Evolutionary conservation across 2,888 invertebrate genomes (phyloP).

Genomic region (Tetranychus truncatus): DNA sequence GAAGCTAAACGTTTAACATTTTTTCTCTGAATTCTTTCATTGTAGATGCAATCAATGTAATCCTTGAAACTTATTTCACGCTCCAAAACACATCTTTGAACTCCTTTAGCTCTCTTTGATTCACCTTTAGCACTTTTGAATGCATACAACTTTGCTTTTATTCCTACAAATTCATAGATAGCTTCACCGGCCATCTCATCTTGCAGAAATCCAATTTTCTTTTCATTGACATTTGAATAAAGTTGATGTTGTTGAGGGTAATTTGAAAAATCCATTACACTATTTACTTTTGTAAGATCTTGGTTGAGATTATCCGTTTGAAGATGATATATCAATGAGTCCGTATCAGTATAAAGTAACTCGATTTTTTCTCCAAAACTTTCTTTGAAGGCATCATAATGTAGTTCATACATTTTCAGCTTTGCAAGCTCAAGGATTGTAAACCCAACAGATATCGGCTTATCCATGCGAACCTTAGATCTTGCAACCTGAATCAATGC

Average conservation of each 20-base stretch:
- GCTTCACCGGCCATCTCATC: conserved; percentile 28
- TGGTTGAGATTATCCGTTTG: not conserved
- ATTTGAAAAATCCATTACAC: not conserved
- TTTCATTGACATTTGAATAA: conserved; percentile 24
- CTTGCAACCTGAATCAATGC: not conserved
- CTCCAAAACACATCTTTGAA: not conserved
- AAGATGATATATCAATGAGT: not conserved
- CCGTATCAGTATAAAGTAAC: not conserved
- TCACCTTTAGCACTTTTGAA: not conserved
- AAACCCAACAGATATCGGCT: conserved; percentile 28
- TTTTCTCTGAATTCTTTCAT: not conserved
- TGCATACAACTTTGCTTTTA: conserved; percentile 21
- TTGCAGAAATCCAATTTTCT: conserved; percentile 30
- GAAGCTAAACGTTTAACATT: not conserved
- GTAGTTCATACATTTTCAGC: not conserved
- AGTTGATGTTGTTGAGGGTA: not conserved
- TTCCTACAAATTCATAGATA: conserved; percentile 29
- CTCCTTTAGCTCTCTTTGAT: not conserved
- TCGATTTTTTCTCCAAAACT: not conserved
- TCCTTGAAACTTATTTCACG: not conserved
- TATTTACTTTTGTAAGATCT: not conserved
- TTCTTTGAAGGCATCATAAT: not conserved
- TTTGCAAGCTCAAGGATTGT: conserved; percentile 29
- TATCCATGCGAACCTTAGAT: conserved; percentile 22
- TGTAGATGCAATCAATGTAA: not conserved